Evolutionary conservation across 2,113 vertebrate genomes (phyloP).

Genomic region (Malurus cyaneus): DNA sequence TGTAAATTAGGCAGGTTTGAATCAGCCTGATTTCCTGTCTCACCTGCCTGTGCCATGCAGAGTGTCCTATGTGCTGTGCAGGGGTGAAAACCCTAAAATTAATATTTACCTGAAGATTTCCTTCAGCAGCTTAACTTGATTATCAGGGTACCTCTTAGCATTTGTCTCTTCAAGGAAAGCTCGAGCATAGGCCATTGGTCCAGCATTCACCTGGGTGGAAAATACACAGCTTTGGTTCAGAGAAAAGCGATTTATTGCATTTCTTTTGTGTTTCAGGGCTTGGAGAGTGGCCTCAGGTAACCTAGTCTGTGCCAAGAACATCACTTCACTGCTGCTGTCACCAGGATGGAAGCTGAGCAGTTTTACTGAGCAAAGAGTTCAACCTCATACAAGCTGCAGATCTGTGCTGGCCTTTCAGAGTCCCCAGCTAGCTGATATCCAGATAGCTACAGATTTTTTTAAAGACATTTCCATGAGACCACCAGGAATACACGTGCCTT

Average conservation of each 20-base stretch:
- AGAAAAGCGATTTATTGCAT: neutral
- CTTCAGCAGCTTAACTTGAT: conserved; percentile 96
- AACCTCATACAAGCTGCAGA: accelerated
- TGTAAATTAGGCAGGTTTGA: neutral
- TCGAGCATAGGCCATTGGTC: conserved; percentile 96
- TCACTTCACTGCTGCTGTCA: neutral
- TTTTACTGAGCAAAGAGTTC: neutral
- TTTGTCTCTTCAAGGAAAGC: conserved; percentile 97
- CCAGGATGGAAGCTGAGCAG: neutral
- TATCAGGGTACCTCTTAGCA: conserved; percentile 97
- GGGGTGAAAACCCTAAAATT: neutral
- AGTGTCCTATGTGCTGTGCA: neutral
- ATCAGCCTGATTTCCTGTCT: neutral
- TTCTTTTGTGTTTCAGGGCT: too few species aligned
- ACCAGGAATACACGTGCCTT: neutral
- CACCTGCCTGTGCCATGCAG: neutral
- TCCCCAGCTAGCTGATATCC: neutral
- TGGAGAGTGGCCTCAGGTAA: neutral
- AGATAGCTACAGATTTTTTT: neutral
- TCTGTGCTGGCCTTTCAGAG: neutral
- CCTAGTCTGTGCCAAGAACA: neutral
- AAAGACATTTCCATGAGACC: neutral
- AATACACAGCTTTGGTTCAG: neutral
- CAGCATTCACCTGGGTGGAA: conserved; percentile 88
- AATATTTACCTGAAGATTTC: conserved; percentile 93